Conservation (phyloP, 2,888 invertebrate species). For the Coleophora deauratella region DNA sequence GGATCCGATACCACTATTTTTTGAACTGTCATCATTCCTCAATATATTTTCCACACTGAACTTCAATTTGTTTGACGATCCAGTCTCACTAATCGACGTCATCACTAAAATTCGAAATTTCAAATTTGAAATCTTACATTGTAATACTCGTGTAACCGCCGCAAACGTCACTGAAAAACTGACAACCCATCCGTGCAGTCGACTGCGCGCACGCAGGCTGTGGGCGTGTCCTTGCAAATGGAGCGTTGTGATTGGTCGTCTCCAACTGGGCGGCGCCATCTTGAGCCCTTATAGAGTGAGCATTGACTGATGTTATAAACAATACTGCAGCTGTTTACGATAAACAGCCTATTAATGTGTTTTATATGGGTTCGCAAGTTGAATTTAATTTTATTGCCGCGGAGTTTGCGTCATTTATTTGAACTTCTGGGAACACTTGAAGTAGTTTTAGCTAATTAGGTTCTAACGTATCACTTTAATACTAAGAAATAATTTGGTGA, state of each 20-base stretch:
- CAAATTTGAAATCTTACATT: too few relatives aligned
- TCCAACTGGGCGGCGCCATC: slow-evolving; percentile 39
- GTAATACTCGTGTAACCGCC: slow-evolving; percentile 25
- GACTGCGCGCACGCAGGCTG: slow-evolving; percentile 47
- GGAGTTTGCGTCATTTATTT: slow-evolving; percentile 47
- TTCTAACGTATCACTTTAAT: too few relatives aligned
- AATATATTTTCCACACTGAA: slow-evolving; percentile 83
- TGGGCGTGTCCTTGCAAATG: slow-evolving; percentile 47
- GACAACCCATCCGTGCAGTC: slow-evolving; percentile 31
- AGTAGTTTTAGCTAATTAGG: too few relatives aligned
- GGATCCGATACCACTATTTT: slow-evolving; percentile 14
- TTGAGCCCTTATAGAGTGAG: slow-evolving; percentile 45
- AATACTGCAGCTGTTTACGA: slow-evolving; percentile 65
- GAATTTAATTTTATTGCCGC: slow-evolving; percentile 56
- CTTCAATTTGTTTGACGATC: slow-evolving; percentile 64
- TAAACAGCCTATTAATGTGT: slow-evolving; percentile 64
- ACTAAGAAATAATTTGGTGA: too few relatives aligned
- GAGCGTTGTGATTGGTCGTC: slow-evolving; percentile 40
- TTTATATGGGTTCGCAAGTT: slow-evolving; percentile 63
- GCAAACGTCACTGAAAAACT: slow-evolving; percentile 54
- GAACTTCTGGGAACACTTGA: background rate
- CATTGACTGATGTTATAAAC: slow-evolving; percentile 60
- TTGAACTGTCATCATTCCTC: slow-evolving; percentile 50
- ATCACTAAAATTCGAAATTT: slow-evolving; percentile 24
- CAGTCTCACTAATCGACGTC: slow-evolving; percentile 58